Evolutionary conservation across 2,888 invertebrate species (phyloP), one percentile per base, ranked within the genome.

Genomic region (Chymomyza caudatula): DNA sequence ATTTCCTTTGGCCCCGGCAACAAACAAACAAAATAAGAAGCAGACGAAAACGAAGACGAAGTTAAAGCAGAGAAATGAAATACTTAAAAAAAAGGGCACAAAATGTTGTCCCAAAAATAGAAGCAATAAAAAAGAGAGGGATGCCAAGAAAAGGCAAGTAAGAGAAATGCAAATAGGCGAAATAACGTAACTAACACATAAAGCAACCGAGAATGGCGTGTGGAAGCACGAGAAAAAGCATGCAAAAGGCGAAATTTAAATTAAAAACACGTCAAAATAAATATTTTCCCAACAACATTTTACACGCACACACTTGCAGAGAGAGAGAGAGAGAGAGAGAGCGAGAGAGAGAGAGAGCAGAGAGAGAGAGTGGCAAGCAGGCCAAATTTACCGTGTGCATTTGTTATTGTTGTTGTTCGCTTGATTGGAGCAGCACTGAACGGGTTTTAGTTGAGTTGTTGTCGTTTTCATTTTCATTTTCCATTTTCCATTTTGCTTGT

Each of bases 181-280:
- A 80, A 70, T 66, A 77, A 68, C 80, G 67, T 73, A 79, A 65
- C 63, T 65, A 59, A 47, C 5, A 47, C 20, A 51, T 49, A 64
- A 69, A 53, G 55, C 59, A 49, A 47, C 54, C 71, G 43, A 64
- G 69, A 75, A 81, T 68, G 78, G 68, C 73, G 79, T 68, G 78
- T 66, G 72, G 76, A 76, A 67, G 70, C 73, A 70, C 68, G 66
- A 68, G 67, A 71, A 65, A 65, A 65, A 53, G 59, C 58, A 37
- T 29, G 37, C 65, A 63, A 61, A 78, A 65, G 74, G 66, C 69
- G 60, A 76, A 77, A 71, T 81, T 80, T 75, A 85, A 81, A 85
- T 81, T 85, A 81, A 85, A 85, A 81, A 85, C 75, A 82, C 71
- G 79, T 85, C 73, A 73, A 81, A 82, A 85, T 74, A 76, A 72